These are phyloP conservation scores for Pontoporia blainvillei DNA, from an alignment of 2,113 vertebrate species.

Conservation along the genomic window DNA sequence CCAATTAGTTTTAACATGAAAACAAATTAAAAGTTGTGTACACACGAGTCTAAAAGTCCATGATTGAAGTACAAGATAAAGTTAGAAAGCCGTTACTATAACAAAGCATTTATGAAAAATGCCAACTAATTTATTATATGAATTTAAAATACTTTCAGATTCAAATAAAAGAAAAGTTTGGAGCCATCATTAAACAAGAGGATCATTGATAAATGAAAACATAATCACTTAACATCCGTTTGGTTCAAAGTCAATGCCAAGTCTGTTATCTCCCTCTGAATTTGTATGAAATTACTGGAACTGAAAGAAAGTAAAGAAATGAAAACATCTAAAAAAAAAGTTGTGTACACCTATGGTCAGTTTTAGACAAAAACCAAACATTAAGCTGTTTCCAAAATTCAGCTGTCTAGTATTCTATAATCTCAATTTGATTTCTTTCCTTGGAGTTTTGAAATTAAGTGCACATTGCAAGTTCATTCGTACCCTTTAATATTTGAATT, in stretches of 20 bases:
- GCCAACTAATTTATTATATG: constrained; percentile 10
- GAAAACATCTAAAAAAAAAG: constrained; percentile 16
- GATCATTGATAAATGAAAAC: not conserved
- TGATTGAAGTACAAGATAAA: constrained; percentile 29
- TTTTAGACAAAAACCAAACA: not conserved
- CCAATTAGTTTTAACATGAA: not conserved
- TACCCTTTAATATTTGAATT: constrained; percentile 41
- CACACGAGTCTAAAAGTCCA: constrained; percentile 5
- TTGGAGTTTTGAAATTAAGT: constrained; percentile 29
- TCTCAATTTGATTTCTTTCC: constrained; percentile 23
- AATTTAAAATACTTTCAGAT: constrained; percentile 42
- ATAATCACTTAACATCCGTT: not conserved
- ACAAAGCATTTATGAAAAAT: constrained; percentile 38
- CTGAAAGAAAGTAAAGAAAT: constrained; percentile 30
- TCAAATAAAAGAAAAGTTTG: constrained; percentile 27
- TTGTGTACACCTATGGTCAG: not conserved
- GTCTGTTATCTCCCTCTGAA: not conserved
- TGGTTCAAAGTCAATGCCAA: constrained; percentile 19
- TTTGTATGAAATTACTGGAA: not conserved
- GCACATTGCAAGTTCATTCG: constrained; percentile 17
- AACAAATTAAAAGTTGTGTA: not conserved
- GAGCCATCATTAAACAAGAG: not conserved
- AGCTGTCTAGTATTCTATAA: not conserved
- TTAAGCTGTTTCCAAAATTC: not conserved
- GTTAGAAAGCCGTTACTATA: constrained; percentile 41